Base-by-base conservation (phyloP, 2,888 invertebrate genomes). In the Brachypterus glaber region DNA sequence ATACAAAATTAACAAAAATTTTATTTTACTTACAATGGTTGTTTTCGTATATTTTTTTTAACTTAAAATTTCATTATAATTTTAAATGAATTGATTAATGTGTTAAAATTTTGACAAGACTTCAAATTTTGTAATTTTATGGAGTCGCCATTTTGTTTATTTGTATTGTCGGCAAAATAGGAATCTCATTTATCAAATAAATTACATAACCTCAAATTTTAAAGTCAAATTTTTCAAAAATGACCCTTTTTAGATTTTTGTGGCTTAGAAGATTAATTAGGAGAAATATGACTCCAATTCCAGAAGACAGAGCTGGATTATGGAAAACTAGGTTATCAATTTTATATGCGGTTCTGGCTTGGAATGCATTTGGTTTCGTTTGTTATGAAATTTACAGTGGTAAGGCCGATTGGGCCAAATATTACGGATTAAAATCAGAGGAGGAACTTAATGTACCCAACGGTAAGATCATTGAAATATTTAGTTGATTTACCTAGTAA, bases 321-420 rank as follows among this genome's bases (percentile, higher is more conserved):
- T 79, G 77, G 79, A 79, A 78, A 57, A 64, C 67, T 4, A 69
- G 77, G 14, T 60, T 83, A 1, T 75, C 81, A 44, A 43, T 80
- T 41, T 66, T 61, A 0, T 84, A 83, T 54, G 74, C 73, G 21
- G 37, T 83, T 29, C n/a, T 77, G 5, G 77, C 79, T 9, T 83
- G 82, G 82, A 77, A 83, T 61, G 78, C 79, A 1, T 77, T 82
- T 55, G 82, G 80, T 7, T 51, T 76, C 12, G 73, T 82, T 3
- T 47, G 69, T 13, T 82, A 77, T 50, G 71, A 68, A 61, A 57
- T 69, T 8, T 76, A 68, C 45, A 62, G 56, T 1, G 82, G 82
- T 2, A 78, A 76, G 54, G 68, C 61, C 3, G 78, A 81, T 57
- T 82, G 81, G 81, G 79, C 79, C 1, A 67, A 73, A 49, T 73